Evolutionary conservation across 1,140 invertebrate species (phyloP), one percentile per base, ranked within the genome.

Genomic region (Acromyrmex heyeri): DNA sequence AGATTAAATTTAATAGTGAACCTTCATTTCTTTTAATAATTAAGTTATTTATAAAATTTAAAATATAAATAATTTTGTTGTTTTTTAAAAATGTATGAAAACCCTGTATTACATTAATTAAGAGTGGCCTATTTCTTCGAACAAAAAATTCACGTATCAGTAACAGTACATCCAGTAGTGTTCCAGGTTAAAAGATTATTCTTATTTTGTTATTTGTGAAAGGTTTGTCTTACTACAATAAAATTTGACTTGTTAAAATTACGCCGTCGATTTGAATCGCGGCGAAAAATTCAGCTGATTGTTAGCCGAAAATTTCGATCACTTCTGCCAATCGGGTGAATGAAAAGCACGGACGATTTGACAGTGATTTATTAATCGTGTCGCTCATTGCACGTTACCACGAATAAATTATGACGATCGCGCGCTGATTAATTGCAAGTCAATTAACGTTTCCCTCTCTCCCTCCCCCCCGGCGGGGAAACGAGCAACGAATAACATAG

Each of bases 321-420:
- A 34, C 1, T 59, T 59, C 55, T 59, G 18, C 34, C 24, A 14
- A 30, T 82, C 48, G 55, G 6, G 38, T 24, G 21, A 72, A 70
- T 69, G 67, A 59, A 73, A 48, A 61, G 67, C 55, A 16, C 34
- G 50, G 18, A 61, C 24, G 18, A 34, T 73, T n/a, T 44, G 38
- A 73, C 69, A 38, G 18, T 83, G 79, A 83, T 83, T 83, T 83
- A 83, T 83, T 83, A 83, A 83, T 83, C 55, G 24, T 24, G 69
- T n/a, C 79, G 69, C 38, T 83, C 79, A 55, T 83, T 55, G 69
- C 53, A 14, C 69, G 79, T 83, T 83, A 73, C 55, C 79, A 8
- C 77, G 79, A 83, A 83, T 83, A 83, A 73, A 83, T 83, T 83
- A 83, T 83, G 79, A 83, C 79, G 38, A 83, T 30, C 73, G 55